Evolutionary conservation across 1,140 invertebrate species (phyloP).

Genomic region (Platorchestia sp.): DNA sequence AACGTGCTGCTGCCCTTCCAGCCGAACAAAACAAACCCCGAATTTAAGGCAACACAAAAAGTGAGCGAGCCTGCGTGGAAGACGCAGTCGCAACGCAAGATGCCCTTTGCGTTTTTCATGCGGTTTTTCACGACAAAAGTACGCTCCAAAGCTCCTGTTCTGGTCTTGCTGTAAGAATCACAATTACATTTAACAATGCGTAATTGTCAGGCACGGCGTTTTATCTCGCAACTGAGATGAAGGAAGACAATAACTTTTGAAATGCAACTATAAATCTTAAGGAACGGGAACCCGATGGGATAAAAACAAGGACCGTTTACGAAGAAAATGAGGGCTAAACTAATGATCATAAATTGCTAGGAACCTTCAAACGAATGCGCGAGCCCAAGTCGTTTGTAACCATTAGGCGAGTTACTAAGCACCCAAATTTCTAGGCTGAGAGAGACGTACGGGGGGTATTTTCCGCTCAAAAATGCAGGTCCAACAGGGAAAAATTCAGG

Average conservation of each 20-base stretch:
- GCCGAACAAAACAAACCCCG: neutral
- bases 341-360: slow-evolving; percentile 10
- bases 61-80: neutral
- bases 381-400: neutral
- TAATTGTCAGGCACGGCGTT: neutral
- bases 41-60: neutral
- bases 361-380: neutral
- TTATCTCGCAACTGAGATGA: neutral
- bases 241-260: neutral
- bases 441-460: neutral
- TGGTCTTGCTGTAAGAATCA: neutral
- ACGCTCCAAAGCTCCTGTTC: neutral
- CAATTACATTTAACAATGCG: neutral
- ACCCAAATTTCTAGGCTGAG: neutral
- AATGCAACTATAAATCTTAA: neutral
- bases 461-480: neutral
- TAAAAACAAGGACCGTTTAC: neutral
- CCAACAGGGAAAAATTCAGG: neutral
- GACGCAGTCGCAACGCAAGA: neutral
- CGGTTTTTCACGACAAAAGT: neutral
- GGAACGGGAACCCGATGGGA: neutral
- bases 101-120: neutral
- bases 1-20: neutral
- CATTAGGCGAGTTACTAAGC: neutral
- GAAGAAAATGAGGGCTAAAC: neutral